Percentiles rank a stretch among this genome's conserved stretches.
These are phyloP conservation scores for Drosophila pectinifera DNA, from an alignment of 1,140 invertebrate species.

Conservation along the genomic window DNA sequence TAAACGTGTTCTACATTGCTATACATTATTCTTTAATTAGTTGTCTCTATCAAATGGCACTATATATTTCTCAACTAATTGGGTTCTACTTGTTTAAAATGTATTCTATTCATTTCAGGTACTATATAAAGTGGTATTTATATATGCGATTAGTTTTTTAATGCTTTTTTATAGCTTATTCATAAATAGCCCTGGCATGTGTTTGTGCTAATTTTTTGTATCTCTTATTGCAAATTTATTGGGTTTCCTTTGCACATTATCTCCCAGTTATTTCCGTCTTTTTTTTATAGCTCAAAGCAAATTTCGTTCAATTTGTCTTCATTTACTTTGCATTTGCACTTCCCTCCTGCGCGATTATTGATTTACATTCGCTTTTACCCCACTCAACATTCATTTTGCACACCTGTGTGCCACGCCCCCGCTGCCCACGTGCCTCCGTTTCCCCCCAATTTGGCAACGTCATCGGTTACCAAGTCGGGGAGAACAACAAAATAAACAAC, in stretches of 20 bases:
- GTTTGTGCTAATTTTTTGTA: neutral
- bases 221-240: neutral
- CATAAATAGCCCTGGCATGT: neutral
- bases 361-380: slow-evolving; percentile 59
- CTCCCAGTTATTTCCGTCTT: slow-evolving; percentile 17
- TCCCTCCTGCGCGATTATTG: slow-evolving; percentile 50
- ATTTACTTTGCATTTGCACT: slow-evolving; percentile 55
- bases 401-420: slow-evolving; percentile 58
- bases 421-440: slow-evolving; percentile 3
- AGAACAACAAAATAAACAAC: slow-evolving; percentile 45
- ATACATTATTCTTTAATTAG: neutral
- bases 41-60: neutral
- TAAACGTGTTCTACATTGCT: slow-evolving; percentile 16
- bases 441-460: slow-evolving; percentile 20
- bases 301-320: slow-evolving; percentile 60
- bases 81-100: neutral
- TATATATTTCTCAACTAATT: slow-evolving; percentile 2
- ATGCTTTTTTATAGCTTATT: slow-evolving; percentile 5
- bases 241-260: neutral
- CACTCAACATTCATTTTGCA: slow-evolving; percentile 58
- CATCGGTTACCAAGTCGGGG: slow-evolving; percentile 46
- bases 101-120: neutral
- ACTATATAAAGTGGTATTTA: slow-evolving; percentile 4
- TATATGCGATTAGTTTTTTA: neutral
- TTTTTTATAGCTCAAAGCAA: neutral